phyloP scores from a whole-genome alignment of 2,113 vertebrate genomes.

The Muntiacus muntjak region DNA sequence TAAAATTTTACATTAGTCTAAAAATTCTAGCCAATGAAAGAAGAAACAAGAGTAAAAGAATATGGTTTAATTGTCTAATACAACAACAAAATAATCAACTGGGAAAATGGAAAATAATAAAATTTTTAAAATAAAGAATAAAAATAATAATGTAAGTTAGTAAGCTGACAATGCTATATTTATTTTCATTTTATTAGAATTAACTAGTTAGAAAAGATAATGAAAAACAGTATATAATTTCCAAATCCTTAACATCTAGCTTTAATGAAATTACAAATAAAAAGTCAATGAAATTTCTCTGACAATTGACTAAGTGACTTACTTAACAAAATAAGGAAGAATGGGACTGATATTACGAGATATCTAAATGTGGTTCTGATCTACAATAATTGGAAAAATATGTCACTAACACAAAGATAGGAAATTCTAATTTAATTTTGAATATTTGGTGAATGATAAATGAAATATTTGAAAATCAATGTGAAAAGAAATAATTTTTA shows the following conservation, averaged over 20 bases:
- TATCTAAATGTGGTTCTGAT: background rate
- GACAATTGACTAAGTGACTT: background rate
- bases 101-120: background rate
- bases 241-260: background rate
- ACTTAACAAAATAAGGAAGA: background rate
- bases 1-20: background rate
- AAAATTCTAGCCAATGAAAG: background rate
- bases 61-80: background rate
- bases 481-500: background rate
- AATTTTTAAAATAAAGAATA: background rate
- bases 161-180: background rate
- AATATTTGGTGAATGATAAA: background rate
- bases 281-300: background rate
- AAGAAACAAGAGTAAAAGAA: constrained; percentile 23
- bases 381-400: background rate
- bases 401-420: background rate
- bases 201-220: background rate
- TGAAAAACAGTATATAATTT: background rate
- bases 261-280: constrained; percentile 2
- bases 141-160: background rate
- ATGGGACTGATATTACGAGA: background rate
- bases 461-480: background rate
- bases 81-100: background rate
- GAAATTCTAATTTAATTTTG: background rate
- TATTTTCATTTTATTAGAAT: background rate